Conservation (phyloP, 2,888 invertebrate species). For the Macrostomum cliftonense region DNA sequence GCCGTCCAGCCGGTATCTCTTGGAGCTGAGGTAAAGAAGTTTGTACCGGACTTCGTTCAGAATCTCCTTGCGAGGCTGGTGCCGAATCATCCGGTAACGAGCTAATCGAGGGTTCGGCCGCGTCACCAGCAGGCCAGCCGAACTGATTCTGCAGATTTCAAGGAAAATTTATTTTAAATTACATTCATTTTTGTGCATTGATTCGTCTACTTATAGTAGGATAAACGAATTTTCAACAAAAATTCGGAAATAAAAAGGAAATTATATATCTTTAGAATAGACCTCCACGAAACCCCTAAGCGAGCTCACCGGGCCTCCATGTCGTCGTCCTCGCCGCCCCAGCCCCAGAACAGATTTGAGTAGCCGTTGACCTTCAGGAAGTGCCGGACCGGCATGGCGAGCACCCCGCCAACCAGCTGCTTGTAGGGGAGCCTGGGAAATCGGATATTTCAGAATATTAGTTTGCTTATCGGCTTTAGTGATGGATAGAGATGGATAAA, state of each 20-base stretch:
- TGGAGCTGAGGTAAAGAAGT: constrained; percentile 60
- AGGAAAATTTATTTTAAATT: no score
- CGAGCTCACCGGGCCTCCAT: constrained; percentile 1
- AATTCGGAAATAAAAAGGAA: no score
- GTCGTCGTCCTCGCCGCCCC: constrained; percentile 10
- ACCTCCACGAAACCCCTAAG: no score
- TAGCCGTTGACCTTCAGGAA: constrained; percentile 8
- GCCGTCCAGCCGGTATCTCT: constrained; percentile 65
- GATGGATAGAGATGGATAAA: no score
- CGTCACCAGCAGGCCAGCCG: neutral
- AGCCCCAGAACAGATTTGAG: constrained; percentile 10
- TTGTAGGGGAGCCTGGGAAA: constrained; percentile 9
- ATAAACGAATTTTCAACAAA: no score
- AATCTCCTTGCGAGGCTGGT: neutral
- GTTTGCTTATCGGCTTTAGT: no score
- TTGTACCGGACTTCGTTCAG: constrained; percentile 49
- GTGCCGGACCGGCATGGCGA: constrained; percentile 5
- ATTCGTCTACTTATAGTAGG: no score
- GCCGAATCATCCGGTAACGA: neutral
- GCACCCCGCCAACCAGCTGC: constrained; percentile 7
- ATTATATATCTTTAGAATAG: no score
- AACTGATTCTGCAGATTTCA: neutral
- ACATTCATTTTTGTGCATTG: no score
- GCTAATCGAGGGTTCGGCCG: neutral
- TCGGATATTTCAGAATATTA: no score